phyloP scores from a whole-genome alignment of 2,888 invertebrate species.

The Lasioglossum malachurum region DNA sequence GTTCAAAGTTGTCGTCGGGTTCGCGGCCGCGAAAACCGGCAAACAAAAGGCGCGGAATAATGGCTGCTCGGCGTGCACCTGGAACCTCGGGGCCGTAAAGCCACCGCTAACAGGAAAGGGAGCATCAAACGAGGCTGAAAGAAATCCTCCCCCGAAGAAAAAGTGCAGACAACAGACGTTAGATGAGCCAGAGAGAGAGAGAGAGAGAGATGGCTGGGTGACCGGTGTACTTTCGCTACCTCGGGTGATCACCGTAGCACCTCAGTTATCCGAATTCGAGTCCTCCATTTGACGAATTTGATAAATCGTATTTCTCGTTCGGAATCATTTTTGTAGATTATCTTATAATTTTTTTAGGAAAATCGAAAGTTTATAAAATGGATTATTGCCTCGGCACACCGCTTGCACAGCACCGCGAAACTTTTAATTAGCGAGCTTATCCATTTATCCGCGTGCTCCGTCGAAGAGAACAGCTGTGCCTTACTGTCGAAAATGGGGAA shows the following conservation, averaged over 20 bases:
- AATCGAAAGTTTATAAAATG: too few relatives aligned
- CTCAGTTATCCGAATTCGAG: neutral
- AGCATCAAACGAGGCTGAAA: constrained; percentile 8
- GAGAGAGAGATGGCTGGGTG: neutral
- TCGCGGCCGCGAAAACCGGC: constrained; percentile 27
- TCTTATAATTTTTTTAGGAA: too few relatives aligned
- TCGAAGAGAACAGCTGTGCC: constrained; percentile 71
- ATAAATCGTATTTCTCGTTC: too few relatives aligned
- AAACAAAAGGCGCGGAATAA: constrained; percentile 49
- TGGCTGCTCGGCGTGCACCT: constrained; percentile 19
- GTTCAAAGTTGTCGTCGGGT: constrained; percentile 53
- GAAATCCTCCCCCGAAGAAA: neutral
- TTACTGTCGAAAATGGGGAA: constrained; percentile 39
- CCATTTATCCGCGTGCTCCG: constrained; percentile 75
- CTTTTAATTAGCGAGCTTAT: constrained; percentile 79
- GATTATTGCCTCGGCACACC: too few relatives aligned
- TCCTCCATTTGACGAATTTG: too few relatives aligned
- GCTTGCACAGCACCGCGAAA: neutral
- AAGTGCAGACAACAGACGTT: neutral
- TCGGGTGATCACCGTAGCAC: neutral
- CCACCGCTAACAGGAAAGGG: neutral
- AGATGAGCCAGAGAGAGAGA: constrained; percentile 1
- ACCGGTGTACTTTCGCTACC: neutral
- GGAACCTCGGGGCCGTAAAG: constrained; percentile 39
- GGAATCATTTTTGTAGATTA: too few relatives aligned